Conservation (phyloP, 2,113 vertebrate species). For the Bambusicola thoracicus region DNA sequence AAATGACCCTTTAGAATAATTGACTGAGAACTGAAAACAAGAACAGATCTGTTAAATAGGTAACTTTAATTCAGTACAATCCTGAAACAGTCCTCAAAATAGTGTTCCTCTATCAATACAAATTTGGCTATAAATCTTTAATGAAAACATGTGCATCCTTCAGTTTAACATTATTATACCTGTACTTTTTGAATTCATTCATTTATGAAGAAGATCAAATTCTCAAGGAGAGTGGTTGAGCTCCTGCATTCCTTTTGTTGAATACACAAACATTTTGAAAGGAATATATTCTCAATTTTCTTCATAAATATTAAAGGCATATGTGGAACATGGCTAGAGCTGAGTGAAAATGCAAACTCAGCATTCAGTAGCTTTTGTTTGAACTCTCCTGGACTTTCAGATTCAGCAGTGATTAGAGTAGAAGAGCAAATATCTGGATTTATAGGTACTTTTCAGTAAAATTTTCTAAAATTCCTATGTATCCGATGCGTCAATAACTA, state of each 20-base stretch:
- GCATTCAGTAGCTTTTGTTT: slow-evolving; percentile 1
- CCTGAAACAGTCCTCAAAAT: slow-evolving; percentile 10
- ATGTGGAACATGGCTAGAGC: neutral
- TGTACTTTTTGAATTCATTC: neutral
- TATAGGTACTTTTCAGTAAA: neutral
- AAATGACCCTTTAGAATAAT: neutral
- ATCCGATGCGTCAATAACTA: neutral
- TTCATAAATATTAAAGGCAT: slow-evolving; percentile 21
- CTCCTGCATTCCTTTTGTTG: neutral
- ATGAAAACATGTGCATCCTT: slow-evolving; percentile 20
- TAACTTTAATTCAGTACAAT: slow-evolving; percentile 5
- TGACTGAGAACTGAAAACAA: neutral
- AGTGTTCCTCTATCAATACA: neutral
- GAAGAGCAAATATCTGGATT: neutral
- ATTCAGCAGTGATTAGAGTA: neutral
- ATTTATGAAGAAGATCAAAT: neutral
- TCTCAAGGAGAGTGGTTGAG: neutral
- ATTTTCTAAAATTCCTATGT: neutral
- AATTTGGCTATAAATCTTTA: slow-evolving; percentile 42
- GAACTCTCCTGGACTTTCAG: neutral
- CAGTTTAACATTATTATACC: slow-evolving; percentile 4
- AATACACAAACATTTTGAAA: slow-evolving; percentile 21
- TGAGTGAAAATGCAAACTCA: neutral
- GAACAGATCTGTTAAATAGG: neutral
- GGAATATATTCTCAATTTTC: slow-evolving; percentile 29